These are phyloP conservation scores for Orientallactaga bullata DNA, from an alignment of 2,113 vertebrate genomes.

Conservation along the genomic window DNA sequence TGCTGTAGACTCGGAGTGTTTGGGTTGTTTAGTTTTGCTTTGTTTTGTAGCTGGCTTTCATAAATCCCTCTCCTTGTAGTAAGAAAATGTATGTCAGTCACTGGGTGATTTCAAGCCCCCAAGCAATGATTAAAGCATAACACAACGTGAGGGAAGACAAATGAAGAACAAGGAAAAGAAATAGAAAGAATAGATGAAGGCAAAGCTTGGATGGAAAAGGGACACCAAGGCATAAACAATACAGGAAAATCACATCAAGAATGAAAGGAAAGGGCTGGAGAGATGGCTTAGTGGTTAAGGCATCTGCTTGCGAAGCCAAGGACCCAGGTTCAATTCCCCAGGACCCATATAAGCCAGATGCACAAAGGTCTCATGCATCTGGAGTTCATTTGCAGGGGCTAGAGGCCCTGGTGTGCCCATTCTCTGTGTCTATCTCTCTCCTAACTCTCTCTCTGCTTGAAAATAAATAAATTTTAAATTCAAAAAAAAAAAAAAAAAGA, in stretches of 20 bases:
- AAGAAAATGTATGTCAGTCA: slow-evolving; percentile 55
- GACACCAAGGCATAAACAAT: background rate
- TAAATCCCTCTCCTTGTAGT: slow-evolving; percentile 59
- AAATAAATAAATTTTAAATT: no score
- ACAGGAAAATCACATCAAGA: background rate
- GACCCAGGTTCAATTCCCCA: no score
- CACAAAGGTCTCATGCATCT: no score
- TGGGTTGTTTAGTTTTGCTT: background rate
- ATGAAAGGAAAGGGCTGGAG: slow-evolving; percentile 15
- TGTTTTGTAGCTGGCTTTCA: slow-evolving; percentile 51
- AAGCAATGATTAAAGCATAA: background rate
- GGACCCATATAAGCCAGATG: no score
- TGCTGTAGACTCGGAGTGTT: slow-evolving; percentile 69
- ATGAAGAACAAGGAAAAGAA: background rate
- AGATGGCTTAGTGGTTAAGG: no score
- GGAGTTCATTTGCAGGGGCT: no score
- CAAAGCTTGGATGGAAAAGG: background rate
- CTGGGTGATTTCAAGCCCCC: slow-evolving; percentile 47
- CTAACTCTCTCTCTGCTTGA: no score
- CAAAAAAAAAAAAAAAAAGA: no score
- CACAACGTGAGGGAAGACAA: slow-evolving; percentile 27
- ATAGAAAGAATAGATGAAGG: slow-evolving; percentile 1
- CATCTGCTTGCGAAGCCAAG: no score
- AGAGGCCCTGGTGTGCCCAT: no score
- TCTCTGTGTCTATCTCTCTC: no score